Conservation (phyloP, 2,888 invertebrate genomes). For the Matsumyia berberina region DNA sequence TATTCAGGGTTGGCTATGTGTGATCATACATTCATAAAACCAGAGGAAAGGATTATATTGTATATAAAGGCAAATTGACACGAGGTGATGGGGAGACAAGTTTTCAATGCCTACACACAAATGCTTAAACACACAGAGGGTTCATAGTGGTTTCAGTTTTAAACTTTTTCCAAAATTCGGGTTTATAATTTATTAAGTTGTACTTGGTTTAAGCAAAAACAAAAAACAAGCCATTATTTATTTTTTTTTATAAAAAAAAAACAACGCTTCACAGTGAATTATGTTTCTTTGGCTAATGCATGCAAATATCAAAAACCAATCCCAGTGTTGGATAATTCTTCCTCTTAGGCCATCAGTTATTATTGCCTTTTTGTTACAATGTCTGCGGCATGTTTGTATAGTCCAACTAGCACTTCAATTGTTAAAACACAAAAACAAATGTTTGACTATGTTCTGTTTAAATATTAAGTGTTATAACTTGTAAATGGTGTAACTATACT, state of each 20-base stretch:
- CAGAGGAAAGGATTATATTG: conserved; percentile 32
- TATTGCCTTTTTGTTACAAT: neutral
- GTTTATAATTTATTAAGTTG: too few relatives aligned
- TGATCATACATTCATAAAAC: conserved; percentile 33
- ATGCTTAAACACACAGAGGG: conserved; percentile 3
- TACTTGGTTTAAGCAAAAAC: too few relatives aligned
- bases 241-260: too few relatives aligned
- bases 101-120: conserved; percentile 14
- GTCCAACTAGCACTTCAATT: neutral
- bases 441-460: neutral
- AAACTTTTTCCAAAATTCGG: conserved; percentile 1
- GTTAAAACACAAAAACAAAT: too few relatives aligned
- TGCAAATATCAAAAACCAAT: too few relatives aligned
- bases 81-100: conserved; percentile 61
- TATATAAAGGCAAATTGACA: conserved; percentile 53
- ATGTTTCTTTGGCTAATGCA: too few relatives aligned
- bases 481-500: too few relatives aligned
- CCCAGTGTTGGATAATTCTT: neutral
- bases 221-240: too few relatives aligned
- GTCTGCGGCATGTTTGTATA: neutral
- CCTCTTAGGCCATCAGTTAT: neutral
- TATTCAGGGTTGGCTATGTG: conserved; percentile 12
- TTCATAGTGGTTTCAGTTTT: conserved; percentile 50
- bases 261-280: too few relatives aligned
- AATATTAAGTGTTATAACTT: conserved; percentile 19